These are phyloP conservation scores for Rhagoletis zephyria DNA, from an alignment of 1,140 invertebrate genomes.

Conservation along the genomic window DNA sequence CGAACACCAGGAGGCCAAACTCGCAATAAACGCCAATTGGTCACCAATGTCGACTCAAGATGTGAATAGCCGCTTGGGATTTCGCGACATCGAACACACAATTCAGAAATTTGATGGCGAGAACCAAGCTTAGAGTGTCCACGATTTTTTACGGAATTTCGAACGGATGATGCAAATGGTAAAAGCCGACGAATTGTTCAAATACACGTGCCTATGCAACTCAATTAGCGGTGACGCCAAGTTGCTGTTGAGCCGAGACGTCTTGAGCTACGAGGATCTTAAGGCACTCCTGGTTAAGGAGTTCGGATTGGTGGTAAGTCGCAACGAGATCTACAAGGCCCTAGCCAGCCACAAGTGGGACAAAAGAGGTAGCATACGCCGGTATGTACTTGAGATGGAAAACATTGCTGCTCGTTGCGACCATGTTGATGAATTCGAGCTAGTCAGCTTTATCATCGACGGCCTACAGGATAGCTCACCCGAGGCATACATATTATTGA, in stretches of 20 bases:
- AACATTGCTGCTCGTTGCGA: not conserved
- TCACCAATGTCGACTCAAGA: too few relatives aligned
- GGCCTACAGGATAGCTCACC: not conserved
- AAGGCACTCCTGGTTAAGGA: too few relatives aligned
- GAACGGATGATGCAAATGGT: not conserved
- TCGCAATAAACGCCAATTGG: too few relatives aligned
- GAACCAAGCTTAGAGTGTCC: not conserved
- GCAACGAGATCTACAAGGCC: too few relatives aligned
- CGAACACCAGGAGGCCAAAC: too few relatives aligned
- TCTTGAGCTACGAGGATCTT: too few relatives aligned
- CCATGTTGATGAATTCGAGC: not conserved
- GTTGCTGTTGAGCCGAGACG: too few relatives aligned
- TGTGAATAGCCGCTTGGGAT: not conserved
- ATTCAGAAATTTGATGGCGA: not conserved
- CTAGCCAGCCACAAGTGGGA: too few relatives aligned
- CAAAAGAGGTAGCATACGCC: too few relatives aligned
- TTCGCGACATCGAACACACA: not conserved
- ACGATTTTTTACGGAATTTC: not conserved
- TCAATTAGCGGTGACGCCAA: not conserved
- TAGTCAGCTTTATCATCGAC: too few relatives aligned
- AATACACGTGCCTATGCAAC: not conserved
- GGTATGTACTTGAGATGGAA: too few relatives aligned
- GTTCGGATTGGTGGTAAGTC: too few relatives aligned
- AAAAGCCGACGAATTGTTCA: not conserved
- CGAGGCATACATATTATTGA: not conserved